phyloP scores from a whole-genome alignment of 2,888 invertebrate species.

The Aplocera efformata region DNA sequence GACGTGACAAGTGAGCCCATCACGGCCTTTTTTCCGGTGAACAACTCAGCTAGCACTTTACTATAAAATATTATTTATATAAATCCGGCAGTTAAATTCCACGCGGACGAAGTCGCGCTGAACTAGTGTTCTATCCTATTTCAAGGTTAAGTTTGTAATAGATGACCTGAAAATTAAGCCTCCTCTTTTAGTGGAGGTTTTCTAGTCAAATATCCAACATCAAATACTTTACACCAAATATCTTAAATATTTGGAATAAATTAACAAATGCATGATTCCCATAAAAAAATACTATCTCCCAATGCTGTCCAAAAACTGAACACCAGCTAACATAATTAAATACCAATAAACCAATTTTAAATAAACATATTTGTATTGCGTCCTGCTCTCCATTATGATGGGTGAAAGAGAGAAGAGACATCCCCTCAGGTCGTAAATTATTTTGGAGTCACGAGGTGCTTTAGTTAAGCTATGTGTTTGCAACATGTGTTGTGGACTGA shows the following conservation, averaged over 20 bases:
- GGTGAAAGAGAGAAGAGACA: conserved; percentile 30
- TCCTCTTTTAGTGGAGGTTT: too few species aligned
- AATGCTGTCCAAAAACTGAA: conserved; percentile 34
- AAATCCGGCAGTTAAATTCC: too few species aligned
- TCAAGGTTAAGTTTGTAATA: too few species aligned
- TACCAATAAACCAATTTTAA: conserved; percentile 67
- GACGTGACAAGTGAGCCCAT: too few species aligned
- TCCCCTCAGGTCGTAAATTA: conserved; percentile 63
- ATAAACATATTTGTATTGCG: conserved; percentile 47
- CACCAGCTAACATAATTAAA: conserved; percentile 60
- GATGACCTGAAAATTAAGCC: too few species aligned
- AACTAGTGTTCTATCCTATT: too few species aligned
- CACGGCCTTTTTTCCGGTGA: too few species aligned
- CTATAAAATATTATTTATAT: too few species aligned
- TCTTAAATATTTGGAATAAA: neutral
- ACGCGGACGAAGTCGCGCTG: too few species aligned
- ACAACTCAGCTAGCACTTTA: too few species aligned
- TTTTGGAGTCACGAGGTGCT: conserved; percentile 48
- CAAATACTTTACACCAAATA: too few species aligned
- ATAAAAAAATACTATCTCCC: conserved; percentile 9
- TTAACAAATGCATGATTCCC: neutral
- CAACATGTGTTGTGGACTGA: conserved; percentile 67
- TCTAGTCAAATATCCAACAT: too few species aligned
- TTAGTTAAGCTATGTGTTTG: conserved; percentile 56
- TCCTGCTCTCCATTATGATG: conserved; percentile 35